A percentile compares a stretch with the other conserved stretches of the same genome.
Evolutionary conservation across 2,888 invertebrate genomes (phyloP).

Genomic region (Aphodius granarius): DNA sequence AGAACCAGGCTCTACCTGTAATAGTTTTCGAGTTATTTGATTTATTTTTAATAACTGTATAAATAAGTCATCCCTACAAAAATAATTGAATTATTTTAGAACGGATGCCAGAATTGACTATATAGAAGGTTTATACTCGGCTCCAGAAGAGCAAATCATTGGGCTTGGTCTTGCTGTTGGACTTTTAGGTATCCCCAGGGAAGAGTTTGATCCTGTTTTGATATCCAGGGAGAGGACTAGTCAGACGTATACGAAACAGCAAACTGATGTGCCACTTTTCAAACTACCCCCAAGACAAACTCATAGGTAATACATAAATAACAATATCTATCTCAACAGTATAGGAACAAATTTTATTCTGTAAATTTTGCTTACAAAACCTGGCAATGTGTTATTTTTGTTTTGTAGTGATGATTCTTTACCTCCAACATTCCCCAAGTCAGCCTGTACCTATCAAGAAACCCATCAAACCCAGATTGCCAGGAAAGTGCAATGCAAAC

Average conservation of each 20-base stretch:
- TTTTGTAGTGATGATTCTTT: constrained; percentile 38
- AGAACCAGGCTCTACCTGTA: too few species aligned
- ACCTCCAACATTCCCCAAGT: constrained; percentile 39
- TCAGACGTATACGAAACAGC: constrained; percentile 33
- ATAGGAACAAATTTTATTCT: too few species aligned
- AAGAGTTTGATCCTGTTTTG: constrained; percentile 62
- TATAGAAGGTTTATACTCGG: constrained; percentile 58
- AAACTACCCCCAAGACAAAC: constrained; percentile 40
- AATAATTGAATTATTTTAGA: constrained; percentile 37
- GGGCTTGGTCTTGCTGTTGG: constrained; percentile 58
- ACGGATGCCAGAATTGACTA: constrained; percentile 55
- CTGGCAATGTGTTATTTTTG: constrained; percentile 6
- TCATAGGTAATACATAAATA: constrained; percentile 29
- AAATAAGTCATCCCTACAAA: not conserved
- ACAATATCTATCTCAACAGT: too few species aligned
- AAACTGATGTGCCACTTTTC: constrained; percentile 38
- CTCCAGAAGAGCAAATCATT: constrained; percentile 58
- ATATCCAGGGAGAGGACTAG: constrained; percentile 44
- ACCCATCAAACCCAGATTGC: constrained; percentile 35
- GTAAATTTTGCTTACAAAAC: too few species aligned
- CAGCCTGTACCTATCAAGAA: constrained; percentile 40
- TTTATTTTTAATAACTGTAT: not conserved
- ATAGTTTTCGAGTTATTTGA: constrained; percentile 10
- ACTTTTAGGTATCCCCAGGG: constrained; percentile 61
- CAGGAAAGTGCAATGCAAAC: constrained; percentile 41